Conservation (phyloP, 1,140 invertebrate genomes). For the Diploscapter pachys region DNA sequence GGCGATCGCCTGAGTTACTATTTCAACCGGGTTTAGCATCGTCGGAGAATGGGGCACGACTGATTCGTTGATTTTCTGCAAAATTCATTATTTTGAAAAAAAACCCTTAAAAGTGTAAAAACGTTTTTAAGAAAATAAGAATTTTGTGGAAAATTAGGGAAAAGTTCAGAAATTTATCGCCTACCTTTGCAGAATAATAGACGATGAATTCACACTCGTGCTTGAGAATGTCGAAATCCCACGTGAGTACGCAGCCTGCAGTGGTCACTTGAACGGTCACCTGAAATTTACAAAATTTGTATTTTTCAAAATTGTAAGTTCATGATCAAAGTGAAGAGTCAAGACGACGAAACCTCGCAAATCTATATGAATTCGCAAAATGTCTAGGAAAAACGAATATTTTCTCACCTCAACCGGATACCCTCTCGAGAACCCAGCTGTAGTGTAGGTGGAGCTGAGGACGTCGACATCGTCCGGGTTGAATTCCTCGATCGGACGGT, state of each 20-base stretch:
- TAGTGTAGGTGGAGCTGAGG: constrained; percentile 54
- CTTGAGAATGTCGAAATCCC: constrained; percentile 92
- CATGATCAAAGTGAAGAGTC: too few relatives aligned
- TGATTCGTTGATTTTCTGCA: constrained; percentile 43
- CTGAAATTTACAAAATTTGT: constrained; percentile 10
- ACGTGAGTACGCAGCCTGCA: constrained; percentile 82
- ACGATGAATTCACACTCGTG: constrained; percentile 83
- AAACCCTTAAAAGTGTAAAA: too few relatives aligned
- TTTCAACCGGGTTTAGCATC: constrained; percentile 49
- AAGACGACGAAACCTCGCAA: too few relatives aligned
- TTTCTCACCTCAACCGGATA: constrained; percentile 54
- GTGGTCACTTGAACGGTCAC: constrained; percentile 74
- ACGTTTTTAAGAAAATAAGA: constrained; percentile 1
- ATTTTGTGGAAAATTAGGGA: background rate
- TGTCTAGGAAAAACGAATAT: background rate
- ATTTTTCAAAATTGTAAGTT: too few relatives aligned
- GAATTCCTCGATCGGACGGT: constrained; percentile 72
- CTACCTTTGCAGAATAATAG: constrained; percentile 68
- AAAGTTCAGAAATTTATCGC: background rate
- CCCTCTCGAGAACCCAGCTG: constrained; percentile 44
- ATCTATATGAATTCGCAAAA: too few relatives aligned
- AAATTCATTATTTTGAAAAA: constrained; percentile 16
- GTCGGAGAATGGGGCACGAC: constrained; percentile 45
- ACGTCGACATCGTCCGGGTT: constrained; percentile 64
- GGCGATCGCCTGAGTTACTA: constrained; percentile 46